Percentiles rank a stretch among this genome's conserved stretches.
Evolutionary conservation across 1,140 invertebrate genomes (phyloP).

Genomic region (Megalonaias nervosa): DNA sequence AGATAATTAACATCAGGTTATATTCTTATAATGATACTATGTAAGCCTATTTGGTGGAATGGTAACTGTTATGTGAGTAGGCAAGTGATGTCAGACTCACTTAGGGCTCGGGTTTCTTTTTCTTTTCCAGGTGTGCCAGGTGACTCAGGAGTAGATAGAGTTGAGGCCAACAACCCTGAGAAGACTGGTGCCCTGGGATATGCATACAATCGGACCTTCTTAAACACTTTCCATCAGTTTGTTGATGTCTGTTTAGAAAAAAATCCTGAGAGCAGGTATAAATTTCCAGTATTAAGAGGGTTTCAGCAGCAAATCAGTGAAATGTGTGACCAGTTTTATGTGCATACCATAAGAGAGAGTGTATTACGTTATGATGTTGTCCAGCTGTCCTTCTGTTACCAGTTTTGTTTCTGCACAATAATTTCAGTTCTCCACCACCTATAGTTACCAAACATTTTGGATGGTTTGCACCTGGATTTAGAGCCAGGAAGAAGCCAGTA

Average conservation of each 20-base stretch:
- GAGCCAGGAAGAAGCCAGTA: no score
- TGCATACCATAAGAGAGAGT: no score
- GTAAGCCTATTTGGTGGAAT: neutral
- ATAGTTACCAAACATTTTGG: no score
- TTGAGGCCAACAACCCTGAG: slow-evolving; percentile 54
- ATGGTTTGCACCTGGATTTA: no score
- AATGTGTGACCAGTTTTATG: no score
- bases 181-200: slow-evolving; percentile 58
- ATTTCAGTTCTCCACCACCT: no score
- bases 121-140: slow-evolving; percentile 33
- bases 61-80: neutral
- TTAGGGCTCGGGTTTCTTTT: neutral
- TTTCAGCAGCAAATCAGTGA: no score
- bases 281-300: no score
- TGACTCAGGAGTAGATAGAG: slow-evolving; percentile 64
- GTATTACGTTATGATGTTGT: no score
- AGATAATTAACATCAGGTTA: neutral
- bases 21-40: neutral
- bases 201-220: slow-evolving; percentile 76
- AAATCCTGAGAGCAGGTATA: slow-evolving; percentile 61
- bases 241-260: slow-evolving; percentile 80
- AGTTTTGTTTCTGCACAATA: no score
- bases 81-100: neutral
- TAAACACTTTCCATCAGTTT: slow-evolving; percentile 83
- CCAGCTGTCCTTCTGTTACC: no score